These are phyloP conservation scores for Magallana gigas DNA, from an alignment of 1,140 invertebrate species.

Conservation along the genomic window DNA sequence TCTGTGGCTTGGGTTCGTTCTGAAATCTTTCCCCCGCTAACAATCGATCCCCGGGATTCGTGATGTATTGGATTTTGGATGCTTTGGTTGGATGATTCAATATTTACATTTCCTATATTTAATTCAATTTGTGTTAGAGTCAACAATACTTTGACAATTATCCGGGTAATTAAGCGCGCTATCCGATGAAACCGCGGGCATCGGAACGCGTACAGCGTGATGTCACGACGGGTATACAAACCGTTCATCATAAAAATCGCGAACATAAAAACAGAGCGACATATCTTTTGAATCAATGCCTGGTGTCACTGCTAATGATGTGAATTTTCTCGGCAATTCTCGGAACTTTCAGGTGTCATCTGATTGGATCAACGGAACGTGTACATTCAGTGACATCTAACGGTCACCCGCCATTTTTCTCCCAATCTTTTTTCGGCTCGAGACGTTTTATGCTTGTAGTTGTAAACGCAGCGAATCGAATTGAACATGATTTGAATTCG, in stretches of 20 bases:
- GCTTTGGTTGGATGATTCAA: slow-evolving; percentile 27
- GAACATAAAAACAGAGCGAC: too few relatives aligned
- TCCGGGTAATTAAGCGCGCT: slow-evolving; percentile 27
- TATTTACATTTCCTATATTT: slow-evolving; percentile 39
- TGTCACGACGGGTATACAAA: not conserved
- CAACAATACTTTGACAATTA: slow-evolving; percentile 25
- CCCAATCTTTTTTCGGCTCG: not conserved
- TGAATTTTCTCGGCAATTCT: too few relatives aligned
- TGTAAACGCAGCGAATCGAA: too few relatives aligned
- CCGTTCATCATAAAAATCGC: not conserved
- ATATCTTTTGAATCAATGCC: too few relatives aligned
- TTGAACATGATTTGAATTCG: too few relatives aligned
- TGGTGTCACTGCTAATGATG: too few relatives aligned
- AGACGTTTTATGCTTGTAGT: too few relatives aligned
- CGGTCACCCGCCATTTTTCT: too few relatives aligned
- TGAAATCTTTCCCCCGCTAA: not conserved
- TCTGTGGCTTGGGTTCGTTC: not conserved
- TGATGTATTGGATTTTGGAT: slow-evolving; percentile 11
- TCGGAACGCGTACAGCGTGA: not conserved
- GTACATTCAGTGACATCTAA: too few relatives aligned
- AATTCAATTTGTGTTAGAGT: slow-evolving; percentile 34
- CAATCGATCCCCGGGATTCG: not conserved
- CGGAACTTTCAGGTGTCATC: too few relatives aligned
- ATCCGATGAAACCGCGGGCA: slow-evolving; percentile 2
- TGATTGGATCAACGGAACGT: too few relatives aligned